Evolutionary conservation across 35 echinoderm and acorn worm species (phyloP).

Genomic region (Apostichopus japonicus): DNA sequence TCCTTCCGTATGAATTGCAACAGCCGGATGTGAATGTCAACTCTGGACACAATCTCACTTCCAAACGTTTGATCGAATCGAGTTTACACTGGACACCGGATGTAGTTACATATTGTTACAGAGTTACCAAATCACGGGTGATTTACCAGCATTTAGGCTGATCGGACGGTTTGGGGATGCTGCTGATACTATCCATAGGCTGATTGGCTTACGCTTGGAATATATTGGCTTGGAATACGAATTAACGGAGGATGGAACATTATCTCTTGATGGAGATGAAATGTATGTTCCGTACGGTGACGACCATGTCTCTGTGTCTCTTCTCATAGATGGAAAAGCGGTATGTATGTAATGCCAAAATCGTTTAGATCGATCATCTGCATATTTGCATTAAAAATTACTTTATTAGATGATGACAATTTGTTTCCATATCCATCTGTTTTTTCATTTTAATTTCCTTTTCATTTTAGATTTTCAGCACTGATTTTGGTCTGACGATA

Average conservation of each 20-base stretch:
- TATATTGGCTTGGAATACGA: not conserved
- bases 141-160: not conserved
- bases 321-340: not conserved
- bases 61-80: conserved; percentile 7
- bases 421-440: too few relatives aligned
- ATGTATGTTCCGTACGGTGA: not conserved
- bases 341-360: not conserved
- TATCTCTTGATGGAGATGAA: not conserved
- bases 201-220: not conserved
- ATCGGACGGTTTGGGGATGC: not conserved
- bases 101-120: conserved; percentile 16
- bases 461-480: not conserved
- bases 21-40: conserved; percentile 11
- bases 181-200: not conserved
- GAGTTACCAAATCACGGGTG: not conserved
- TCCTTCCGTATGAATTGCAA: too few relatives aligned
- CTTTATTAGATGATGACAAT: too few relatives aligned
- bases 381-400: too few relatives aligned
- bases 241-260: not conserved
- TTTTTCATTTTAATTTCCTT: not conserved
- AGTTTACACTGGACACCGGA: not conserved
- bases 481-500: not conserved
- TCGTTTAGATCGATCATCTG: too few relatives aligned
- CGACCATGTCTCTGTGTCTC: conserved; percentile 8
- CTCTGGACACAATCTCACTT: conserved; percentile 15